Conservation (phyloP, 2,113 vertebrate genomes). For the Seriola rivoliana region DNA sequence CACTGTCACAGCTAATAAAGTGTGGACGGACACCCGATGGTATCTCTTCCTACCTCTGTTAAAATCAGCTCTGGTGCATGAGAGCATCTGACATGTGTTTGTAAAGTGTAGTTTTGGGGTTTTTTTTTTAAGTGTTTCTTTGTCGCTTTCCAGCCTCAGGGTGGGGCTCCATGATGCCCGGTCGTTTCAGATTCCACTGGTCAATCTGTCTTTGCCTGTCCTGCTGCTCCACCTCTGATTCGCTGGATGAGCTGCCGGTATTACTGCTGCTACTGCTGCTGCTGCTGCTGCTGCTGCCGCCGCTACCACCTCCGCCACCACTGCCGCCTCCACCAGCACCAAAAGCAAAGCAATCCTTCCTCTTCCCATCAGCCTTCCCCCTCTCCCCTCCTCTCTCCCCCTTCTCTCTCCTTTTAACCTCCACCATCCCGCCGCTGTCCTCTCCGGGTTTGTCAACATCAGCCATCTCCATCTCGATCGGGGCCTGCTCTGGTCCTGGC, state of each 20-base stretch:
- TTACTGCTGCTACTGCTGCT: slow-evolving; percentile 64
- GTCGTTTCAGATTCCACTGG: slow-evolving; percentile 73
- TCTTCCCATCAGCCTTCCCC: slow-evolving; percentile 44
- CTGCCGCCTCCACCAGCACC: not conserved
- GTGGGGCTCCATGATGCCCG: slow-evolving; percentile 39
- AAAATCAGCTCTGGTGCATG: not conserved
- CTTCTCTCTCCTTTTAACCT: slow-evolving; percentile 49
- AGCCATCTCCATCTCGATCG: slow-evolving; percentile 36
- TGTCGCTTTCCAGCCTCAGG: slow-evolving; percentile 46
- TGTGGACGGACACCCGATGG: not conserved
- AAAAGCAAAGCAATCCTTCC: slow-evolving; percentile 75
- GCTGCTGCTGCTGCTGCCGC: not conserved
- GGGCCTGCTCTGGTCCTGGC: slow-evolving; percentile 42
- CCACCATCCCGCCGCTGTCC: slow-evolving; percentile 20
- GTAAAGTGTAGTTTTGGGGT: not conserved
- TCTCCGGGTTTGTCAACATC: not conserved
- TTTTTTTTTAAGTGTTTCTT: slow-evolving; percentile 56
- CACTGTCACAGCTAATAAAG: not conserved
- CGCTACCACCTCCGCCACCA: accelerated
- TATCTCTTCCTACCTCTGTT: not conserved
- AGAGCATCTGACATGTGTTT: not conserved
- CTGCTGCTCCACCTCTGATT: slow-evolving; percentile 71
- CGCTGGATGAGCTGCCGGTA: slow-evolving; percentile 71
- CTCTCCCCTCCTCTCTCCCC: slow-evolving; percentile 37
- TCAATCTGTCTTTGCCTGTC: slow-evolving; percentile 57